These are phyloP conservation scores for Hymenopus coronatus DNA, from an alignment of 2,888 invertebrate species.

Conservation along the genomic window DNA sequence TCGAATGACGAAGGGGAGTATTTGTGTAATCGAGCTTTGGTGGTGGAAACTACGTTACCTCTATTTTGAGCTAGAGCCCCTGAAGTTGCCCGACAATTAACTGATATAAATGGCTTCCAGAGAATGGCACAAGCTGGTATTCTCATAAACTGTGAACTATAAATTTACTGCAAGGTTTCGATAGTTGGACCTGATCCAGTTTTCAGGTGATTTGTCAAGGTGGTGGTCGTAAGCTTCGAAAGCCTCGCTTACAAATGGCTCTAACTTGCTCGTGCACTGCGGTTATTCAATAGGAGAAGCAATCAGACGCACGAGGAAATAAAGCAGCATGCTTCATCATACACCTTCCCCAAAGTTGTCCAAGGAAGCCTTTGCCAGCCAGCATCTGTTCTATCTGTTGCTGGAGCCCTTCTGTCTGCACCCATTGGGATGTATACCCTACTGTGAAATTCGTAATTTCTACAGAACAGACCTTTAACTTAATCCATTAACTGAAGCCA, in stretches of 20 bases:
- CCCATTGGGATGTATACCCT: not conserved
- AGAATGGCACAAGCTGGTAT: not conserved
- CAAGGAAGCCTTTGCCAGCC: not conserved
- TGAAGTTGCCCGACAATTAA: not conserved
- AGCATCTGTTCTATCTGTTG: not conserved
- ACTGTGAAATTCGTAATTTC: too few relatives aligned
- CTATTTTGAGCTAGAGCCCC: not conserved
- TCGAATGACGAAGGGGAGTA: too few relatives aligned
- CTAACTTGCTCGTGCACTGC: not conserved
- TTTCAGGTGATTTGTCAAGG: not conserved
- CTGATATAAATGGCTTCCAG: not conserved
- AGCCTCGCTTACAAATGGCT: not conserved
- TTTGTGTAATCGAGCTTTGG: too few relatives aligned
- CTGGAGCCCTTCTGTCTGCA: too few relatives aligned
- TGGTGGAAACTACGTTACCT: not conserved
- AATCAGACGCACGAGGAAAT: not conserved
- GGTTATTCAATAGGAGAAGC: not conserved
- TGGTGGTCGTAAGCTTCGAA: not conserved
- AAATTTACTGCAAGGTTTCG: not conserved
- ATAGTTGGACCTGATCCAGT: not conserved
- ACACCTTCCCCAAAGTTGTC: not conserved
- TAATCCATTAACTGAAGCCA: too few relatives aligned
- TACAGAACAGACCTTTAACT: too few relatives aligned
- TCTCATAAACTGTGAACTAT: not conserved
- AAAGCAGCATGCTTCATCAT: not conserved